Evolutionary conservation across 2,888 invertebrate species (phyloP).

Genomic region (Chalcis sispes): DNA sequence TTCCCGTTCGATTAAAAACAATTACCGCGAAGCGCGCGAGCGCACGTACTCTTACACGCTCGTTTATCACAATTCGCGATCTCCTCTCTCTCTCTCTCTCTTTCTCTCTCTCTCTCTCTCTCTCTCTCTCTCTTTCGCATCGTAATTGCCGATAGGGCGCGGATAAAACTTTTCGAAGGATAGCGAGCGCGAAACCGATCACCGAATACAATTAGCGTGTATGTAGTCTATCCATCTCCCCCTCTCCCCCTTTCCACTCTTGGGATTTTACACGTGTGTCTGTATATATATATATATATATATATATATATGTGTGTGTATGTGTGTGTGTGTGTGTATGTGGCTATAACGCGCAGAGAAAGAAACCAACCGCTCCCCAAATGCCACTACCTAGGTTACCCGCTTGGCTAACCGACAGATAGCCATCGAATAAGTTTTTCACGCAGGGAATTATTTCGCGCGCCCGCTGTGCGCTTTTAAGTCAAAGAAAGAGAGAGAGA

Average conservation of each 20-base stretch:
- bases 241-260: too few species aligned
- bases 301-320: neutral
- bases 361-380: too few species aligned
- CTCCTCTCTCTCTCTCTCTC: neutral
- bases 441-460: constrained; percentile 9
- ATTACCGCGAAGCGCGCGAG: constrained; percentile 17
- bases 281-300: too few species aligned
- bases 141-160: neutral
- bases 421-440: constrained; percentile 42
- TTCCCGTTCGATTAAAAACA: constrained; percentile 42
- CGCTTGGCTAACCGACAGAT: too few species aligned
- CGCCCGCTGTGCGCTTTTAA: too few species aligned
- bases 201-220: constrained; percentile 15
- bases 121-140: too few species aligned
- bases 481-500: too few species aligned
- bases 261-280: too few species aligned
- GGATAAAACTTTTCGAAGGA: neutral
- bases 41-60: neutral
- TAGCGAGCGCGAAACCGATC: too few species aligned
- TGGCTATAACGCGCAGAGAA: neutral
- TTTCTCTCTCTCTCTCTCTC: too few species aligned
- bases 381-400: too few species aligned
- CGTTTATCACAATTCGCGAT: constrained; percentile 18
- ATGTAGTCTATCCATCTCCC: too few species aligned
- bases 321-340: neutral